Evolutionary conservation across 1,140 invertebrate genomes (phyloP), one percentile per base, ranked within the genome.

Genomic region (Macrostomum lignano): DNA sequence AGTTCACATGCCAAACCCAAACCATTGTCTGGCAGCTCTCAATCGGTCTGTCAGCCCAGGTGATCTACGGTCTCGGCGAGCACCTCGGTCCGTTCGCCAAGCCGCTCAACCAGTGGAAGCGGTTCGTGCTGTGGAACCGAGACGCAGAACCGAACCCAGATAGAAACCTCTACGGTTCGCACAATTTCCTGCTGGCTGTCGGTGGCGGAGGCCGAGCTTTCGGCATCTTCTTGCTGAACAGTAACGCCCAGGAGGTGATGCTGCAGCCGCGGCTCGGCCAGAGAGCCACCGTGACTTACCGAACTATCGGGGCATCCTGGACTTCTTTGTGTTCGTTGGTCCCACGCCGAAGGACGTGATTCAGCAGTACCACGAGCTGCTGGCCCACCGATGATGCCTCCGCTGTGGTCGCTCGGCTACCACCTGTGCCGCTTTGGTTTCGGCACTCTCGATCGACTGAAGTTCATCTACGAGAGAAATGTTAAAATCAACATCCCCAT

Each of bases 391-490:
- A 67, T 67, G 44, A 63, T 82, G 59, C 75, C 76, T n/a, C 75
- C 78, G 0, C 78, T 73, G 49, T 82, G 77, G 77, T 60, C 68
- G 1, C n/a, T n/a, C n/a, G n/a, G n/a, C n/a, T n/a, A n/a, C n/a
- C n/a, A n/a, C n/a, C n/a, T n/a, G n/a, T n/a, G n/a, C n/a, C 66
- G 69, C n/a, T 57, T 40, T n/a, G 52, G 55, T 11, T 51, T 55
- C 36, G 29, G 34, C 15, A 43, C 37, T 20, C 36, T 38, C 11
- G 36, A 40, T 10, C 38, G 44, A n/a, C 28, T 51, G 13, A 48
- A 44, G 28, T 32, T 35, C 6, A 43, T 55, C 11, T 43, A 55
- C 64, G 64, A 69, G 39, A 64, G 64, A 42, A 77, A 67, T 35
- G 59, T 67, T 40, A 62, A 65, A 40, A 69, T 69, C 9, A 65